Base-by-base conservation (phyloP, 2,797 vertebrate genomes). In the Enteromius paludinosus region DNA sequence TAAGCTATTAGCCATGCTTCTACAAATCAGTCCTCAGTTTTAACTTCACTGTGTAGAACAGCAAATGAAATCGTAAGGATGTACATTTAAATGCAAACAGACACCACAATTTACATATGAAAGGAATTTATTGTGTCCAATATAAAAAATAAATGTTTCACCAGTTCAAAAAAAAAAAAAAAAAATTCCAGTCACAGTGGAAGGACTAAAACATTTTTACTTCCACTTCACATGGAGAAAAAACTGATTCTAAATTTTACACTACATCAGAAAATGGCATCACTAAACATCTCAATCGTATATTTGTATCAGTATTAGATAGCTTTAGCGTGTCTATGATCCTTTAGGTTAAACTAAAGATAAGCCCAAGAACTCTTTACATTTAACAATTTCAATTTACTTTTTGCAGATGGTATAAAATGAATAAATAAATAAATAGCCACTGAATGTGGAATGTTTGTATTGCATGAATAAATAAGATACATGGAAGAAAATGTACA, bases 391-490 rank as follows among this genome's bases (percentile, higher is more conserved):
- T 79, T 70, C 45, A 54, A 45, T 64, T 78, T 75, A 45, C 11
- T 45, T 91, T 91, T 90, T 87, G 89, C 87, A 87, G 90, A 93
- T 92, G 90, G 91, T 89, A 85, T 92, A 94, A 94, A 94, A 90
- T 93, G 91, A 81, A 92, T 90, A 86, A 92, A 93, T 83, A 88
- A 98, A 99, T 99, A 99, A 98, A 98, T 98, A 98, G 92, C 95
- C 96, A 96, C 96, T 91, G 93, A 87, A 84, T 94, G 96, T 94
- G 92, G 94, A 95, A 94, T 95, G 93, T 96, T 94, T 95, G 95
- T 91, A 91, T 94, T 94, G 90, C 93, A 95, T 93, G 95, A 95
- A 98, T 97, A 98, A 98, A 97, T 97, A 96, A 95, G 92, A 94
- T 90, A 91, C 92, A 92, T 94, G 92, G 90, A 93, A 88, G 92